These are phyloP conservation scores for Agonopterix subpropinquella DNA, from an alignment of 2,888 invertebrate genomes.

Conservation along the genomic window DNA sequence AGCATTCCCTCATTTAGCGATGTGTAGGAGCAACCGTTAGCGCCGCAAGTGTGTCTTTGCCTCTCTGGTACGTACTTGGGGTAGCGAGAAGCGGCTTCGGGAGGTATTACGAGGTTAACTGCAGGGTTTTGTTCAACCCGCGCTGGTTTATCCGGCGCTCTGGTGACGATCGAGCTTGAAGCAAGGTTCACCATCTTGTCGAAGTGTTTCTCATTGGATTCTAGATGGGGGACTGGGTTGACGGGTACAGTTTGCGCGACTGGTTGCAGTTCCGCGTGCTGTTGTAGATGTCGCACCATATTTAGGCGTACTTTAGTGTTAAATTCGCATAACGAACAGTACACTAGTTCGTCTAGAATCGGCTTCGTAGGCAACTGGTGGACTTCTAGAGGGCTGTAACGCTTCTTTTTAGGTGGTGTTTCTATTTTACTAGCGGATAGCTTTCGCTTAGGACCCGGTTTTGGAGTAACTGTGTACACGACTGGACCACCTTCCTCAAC, in stretches of 20 bases:
- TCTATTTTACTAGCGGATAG: conserved; percentile 9
- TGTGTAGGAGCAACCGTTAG: conserved; percentile 80
- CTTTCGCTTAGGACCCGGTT: conserved; percentile 20
- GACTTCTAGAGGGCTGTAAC: conserved; percentile 77
- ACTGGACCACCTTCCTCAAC: not conserved
- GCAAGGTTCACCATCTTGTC: conserved; percentile 91
- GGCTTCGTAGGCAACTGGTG: conserved; percentile 78
- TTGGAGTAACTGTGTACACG: not conserved
- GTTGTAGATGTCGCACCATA: conserved; percentile 80
- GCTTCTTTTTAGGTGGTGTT: conserved; percentile 27
- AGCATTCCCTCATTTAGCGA: conserved; percentile 83
- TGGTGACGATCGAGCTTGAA: conserved; percentile 74
- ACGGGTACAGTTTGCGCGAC: conserved; percentile 83
- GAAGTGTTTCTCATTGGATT: conserved; percentile 86
- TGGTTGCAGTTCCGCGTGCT: conserved; percentile 78
- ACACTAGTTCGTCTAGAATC: conserved; percentile 76
- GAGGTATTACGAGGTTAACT: conserved; percentile 19
- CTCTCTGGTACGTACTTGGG: conserved; percentile 72
- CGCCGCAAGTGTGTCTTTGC: conserved; percentile 82
- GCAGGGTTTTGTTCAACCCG: conserved; percentile 13
- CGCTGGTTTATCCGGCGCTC: conserved; percentile 27
- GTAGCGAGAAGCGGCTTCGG: conserved; percentile 35
- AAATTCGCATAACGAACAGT: conserved; percentile 81
- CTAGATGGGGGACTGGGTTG: conserved; percentile 88
- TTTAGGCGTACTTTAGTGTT: conserved; percentile 82